These are phyloP conservation scores for Cryptoprocta ferox DNA, from an alignment of 2,797 vertebrate genomes.

Conservation along the genomic window DNA sequence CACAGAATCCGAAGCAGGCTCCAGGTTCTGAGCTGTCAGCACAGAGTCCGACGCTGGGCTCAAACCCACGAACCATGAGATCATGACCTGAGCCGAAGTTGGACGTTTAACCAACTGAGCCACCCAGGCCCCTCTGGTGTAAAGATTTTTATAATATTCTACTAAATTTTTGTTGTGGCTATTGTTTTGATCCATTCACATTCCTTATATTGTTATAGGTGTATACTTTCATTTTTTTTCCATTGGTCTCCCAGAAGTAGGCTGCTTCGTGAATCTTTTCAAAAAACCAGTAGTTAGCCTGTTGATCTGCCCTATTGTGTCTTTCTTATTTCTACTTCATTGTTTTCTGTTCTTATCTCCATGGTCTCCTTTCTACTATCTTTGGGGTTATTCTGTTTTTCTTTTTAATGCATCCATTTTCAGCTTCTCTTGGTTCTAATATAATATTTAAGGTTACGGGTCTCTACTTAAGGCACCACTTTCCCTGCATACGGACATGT, in stretches of 20 bases:
- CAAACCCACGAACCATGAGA: accelerated
- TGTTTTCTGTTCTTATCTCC: neutral
- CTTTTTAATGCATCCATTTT: neutral
- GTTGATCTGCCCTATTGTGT: neutral
- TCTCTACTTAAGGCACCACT: neutral
- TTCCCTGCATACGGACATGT: neutral
- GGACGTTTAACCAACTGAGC: no score
- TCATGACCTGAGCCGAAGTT: no score
- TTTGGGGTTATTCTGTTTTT: neutral
- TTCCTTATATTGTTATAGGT: neutral
- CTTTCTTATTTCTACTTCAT: neutral
- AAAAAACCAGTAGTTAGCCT: neutral
- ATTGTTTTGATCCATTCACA: neutral
- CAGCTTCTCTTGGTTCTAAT: neutral
- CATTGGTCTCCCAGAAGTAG: neutral
- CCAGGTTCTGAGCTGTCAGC: no score
- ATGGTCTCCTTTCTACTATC: neutral
- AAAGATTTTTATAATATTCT: neutral
- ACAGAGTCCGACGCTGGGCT: no score
- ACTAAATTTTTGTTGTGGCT: neutral
- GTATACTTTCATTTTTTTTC: neutral
- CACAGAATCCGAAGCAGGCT: no score
- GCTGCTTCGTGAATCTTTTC: neutral
- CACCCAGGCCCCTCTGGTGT: neutral
- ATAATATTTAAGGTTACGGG: neutral